Base-by-base conservation (phyloP, 2,888 invertebrate species). In the Panopea generosa region DNA sequence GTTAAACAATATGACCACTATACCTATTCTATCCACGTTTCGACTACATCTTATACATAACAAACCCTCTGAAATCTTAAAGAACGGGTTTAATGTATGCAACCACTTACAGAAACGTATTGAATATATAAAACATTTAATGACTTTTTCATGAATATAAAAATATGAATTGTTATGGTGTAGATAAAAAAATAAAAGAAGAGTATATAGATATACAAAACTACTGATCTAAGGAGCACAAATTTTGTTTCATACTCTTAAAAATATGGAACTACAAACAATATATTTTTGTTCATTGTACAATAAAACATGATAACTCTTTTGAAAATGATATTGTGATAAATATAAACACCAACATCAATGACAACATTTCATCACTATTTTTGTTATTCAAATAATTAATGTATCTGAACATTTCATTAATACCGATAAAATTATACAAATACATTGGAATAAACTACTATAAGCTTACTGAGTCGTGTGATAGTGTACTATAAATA, bases 311-410 rank as follows among this genome's bases (percentile, higher is more conserved):
- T 40, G 40, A 11, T 40, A 11, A 40, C 16, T 40, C 40, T 16
- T 40, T 40, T 40, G 16, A 40, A 40, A 40, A 40, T 40, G 40
- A 40, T 40, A 40, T 40, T 40, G 40, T 40, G 40, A 40, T 40
- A 11, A 40, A 40, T 40, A 40, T 40, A 40, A 40, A 40, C 40
- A 40, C 40, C 40, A 40, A 16, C 40, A 40, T 40, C 40, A 40
- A 40, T 40, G 40, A 40, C 40, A 40, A 40, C 40, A 40, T 40
- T 40, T 40, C 40, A 40, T 40, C 40, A 40, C 40, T 40, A 40
- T 40, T 40, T 40, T 40, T 11, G 40, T 40, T 40, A 40, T 40
- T 40, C 40, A 40, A 40, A 40, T 40, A 40, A 40, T 40, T 40
- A 16, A 40, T 40, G 16, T 40, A 40, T 40, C 40, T 40, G 7